phyloP scores from a whole-genome alignment of 2,797 vertebrate species.

The Sciurus carolinensis region DNA sequence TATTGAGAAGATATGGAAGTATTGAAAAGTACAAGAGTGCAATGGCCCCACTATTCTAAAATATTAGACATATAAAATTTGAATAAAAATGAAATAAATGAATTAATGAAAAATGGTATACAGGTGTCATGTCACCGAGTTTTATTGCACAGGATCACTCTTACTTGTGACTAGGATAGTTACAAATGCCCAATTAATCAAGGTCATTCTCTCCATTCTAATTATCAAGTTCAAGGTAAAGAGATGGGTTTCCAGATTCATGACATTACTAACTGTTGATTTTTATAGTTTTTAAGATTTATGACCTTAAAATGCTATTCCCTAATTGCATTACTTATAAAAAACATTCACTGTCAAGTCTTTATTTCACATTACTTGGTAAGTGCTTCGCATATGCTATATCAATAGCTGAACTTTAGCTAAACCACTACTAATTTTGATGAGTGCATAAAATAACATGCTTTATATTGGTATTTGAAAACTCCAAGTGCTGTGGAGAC shows the following conservation, averaged over 20 bases:
- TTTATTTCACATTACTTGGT: background rate
- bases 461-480: background rate
- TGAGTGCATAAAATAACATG: background rate
- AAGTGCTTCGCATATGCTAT: background rate
- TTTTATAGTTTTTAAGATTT: background rate
- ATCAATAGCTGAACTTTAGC: background rate
- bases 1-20: background rate
- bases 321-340: slow-evolving; percentile 17
- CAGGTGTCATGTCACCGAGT: background rate
- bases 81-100: background rate
- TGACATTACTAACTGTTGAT: background rate
- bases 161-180: background rate
- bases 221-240: background rate
- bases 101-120: background rate
- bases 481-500: background rate
- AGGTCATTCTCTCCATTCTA: background rate
- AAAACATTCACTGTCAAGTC: background rate
- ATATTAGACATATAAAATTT: background rate
- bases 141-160: background rate
- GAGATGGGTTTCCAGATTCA: background rate
- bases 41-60: background rate
- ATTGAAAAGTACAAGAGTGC: background rate
- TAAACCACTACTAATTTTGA: background rate
- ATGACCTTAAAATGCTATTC: background rate
- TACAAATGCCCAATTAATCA: slow-evolving; percentile 25